Conservation (phyloP, 2,888 invertebrate species). For the Caenorhabditis drosophilae region DNA sequence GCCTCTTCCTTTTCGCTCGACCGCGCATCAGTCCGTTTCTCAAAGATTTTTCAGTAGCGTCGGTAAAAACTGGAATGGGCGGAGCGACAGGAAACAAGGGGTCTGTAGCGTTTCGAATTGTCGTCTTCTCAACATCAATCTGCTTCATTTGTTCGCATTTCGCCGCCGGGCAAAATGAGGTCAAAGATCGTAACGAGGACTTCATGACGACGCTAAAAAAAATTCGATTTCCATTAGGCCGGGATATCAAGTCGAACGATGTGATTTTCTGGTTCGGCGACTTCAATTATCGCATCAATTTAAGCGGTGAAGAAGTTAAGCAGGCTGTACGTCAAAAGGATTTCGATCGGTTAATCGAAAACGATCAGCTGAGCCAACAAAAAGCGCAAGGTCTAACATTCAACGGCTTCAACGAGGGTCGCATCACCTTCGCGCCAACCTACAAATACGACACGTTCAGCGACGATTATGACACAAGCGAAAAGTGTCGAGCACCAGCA, state of each 20-base stretch:
- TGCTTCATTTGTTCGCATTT: conserved; percentile 99
- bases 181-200: conserved; percentile 89
- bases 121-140: conserved; percentile 88
- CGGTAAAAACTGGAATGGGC: conserved; percentile 94
- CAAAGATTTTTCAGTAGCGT: conserved; percentile 69
- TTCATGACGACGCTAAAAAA: conserved; percentile 93
- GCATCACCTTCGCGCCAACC: conserved; percentile 89
- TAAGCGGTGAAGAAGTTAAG: conserved; percentile 75
- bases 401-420: conserved; percentile 89
- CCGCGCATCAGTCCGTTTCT: conserved; percentile 87
- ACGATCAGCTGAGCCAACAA: conserved; percentile 82
- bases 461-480: conserved; percentile 98
- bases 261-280: conserved; percentile 99
- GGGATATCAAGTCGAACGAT: conserved; percentile 85
- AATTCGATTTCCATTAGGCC: conserved; percentile 70
- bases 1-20: conserved; percentile 90
- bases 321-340: conserved; percentile 81
- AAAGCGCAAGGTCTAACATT: conserved; percentile 77
- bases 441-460: conserved; percentile 98
- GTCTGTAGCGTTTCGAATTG: conserved; percentile 73
- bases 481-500: conserved; percentile 82
- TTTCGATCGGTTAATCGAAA: conserved; percentile 79
- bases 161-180: conserved; percentile 95
- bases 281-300: conserved; percentile 82
- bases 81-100: conserved; percentile 93